Evolutionary conservation across 2,797 vertebrate species (phyloP).

Genomic region (Silurus lanzhouensis): DNA sequence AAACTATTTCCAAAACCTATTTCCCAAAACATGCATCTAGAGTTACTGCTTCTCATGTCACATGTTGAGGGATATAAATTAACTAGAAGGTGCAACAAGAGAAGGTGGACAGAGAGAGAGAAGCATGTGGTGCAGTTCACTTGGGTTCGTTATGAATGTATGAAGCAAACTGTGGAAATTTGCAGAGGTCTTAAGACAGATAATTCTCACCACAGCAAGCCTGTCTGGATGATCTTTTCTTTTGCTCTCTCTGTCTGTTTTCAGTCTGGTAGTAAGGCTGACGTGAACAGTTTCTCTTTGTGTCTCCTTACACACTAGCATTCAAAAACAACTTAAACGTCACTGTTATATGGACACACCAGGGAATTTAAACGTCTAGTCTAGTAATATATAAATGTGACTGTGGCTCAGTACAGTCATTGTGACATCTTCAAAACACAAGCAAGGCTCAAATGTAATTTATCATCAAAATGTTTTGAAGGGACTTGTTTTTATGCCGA

Average conservation of each 20-base stretch:
- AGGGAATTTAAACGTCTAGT: background rate
- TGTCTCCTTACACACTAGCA: background rate
- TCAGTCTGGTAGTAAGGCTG: background rate
- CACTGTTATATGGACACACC: background rate
- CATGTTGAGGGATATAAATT: background rate
- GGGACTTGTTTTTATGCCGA: slow-evolving; percentile 28
- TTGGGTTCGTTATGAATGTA: slow-evolving; percentile 72
- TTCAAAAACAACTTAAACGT: background rate
- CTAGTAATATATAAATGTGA: background rate
- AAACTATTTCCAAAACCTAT: background rate
- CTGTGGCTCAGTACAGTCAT: slow-evolving; percentile 5
- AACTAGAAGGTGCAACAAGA: background rate
- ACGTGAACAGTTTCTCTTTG: background rate
- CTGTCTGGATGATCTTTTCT: background rate
- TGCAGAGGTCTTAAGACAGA: slow-evolving; percentile 66
- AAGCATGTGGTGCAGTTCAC: background rate
- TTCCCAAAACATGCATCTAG: background rate
- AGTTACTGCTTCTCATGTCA: background rate
- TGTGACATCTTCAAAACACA: slow-evolving; percentile 14
- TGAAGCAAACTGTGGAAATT: slow-evolving; percentile 73
- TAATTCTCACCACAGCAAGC: background rate
- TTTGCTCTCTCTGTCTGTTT: background rate
- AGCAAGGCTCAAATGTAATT: slow-evolving; percentile 5
- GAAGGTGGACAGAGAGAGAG: background rate
- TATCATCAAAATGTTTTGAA: slow-evolving; percentile 20